Evolutionary conservation across 2,113 vertebrate genomes (phyloP).

Genomic region (Chamaea fasciata): DNA sequence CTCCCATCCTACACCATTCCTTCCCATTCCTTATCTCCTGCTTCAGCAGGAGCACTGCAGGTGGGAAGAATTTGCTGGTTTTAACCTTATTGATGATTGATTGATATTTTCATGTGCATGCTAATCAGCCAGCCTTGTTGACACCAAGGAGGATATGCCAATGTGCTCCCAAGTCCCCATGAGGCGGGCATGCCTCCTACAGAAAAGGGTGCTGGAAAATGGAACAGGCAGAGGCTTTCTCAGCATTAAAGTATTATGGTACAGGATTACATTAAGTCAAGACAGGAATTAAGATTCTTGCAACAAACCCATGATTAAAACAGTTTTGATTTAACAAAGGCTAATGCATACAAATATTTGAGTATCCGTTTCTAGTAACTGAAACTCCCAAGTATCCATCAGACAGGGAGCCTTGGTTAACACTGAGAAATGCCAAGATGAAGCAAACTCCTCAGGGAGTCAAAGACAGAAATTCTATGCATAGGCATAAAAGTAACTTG

Average conservation of each 20-base stretch:
- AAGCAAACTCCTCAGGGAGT: background rate
- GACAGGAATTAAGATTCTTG: background rate
- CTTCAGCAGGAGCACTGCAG: background rate
- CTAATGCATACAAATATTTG: background rate
- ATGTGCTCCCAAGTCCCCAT: background rate
- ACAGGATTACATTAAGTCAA: background rate
- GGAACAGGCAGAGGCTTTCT: background rate
- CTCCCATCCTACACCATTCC: background rate
- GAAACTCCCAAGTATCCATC: background rate
- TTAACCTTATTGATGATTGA: background rate
- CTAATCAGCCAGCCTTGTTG: background rate
- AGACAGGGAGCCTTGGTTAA: background rate
- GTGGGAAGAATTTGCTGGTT: background rate
- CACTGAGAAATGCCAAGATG: background rate
- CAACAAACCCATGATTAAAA: background rate
- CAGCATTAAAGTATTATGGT: background rate
- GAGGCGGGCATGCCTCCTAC: background rate
- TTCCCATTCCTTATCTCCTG: background rate
- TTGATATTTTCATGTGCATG: background rate
- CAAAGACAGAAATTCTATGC: background rate
- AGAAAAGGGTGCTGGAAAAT: background rate
- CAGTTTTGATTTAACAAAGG: background rate
- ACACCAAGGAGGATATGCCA: background rate
- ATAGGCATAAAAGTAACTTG: background rate
- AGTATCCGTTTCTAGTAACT: background rate